phyloP scores from a whole-genome alignment of 2,113 vertebrate species.

The Pionites leucogaster region DNA sequence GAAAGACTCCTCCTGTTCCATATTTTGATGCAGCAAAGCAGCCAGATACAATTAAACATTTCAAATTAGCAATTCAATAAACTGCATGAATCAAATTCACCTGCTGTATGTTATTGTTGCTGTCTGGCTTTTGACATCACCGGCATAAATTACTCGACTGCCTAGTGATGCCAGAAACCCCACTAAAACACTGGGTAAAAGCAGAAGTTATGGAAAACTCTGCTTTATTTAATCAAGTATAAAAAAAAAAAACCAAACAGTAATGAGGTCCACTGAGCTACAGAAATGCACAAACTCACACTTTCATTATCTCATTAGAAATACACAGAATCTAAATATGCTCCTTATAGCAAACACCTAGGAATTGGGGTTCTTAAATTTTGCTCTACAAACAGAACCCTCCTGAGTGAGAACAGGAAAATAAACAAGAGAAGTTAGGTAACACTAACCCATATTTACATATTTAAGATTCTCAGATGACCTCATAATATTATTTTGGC shows the following conservation, averaged over 20 bases:
- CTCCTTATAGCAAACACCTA: not conserved
- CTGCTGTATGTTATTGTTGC: not conserved
- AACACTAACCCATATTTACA: not conserved
- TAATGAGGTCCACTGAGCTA: not conserved
- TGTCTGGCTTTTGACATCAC: not conserved
- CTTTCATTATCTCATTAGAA: not conserved
- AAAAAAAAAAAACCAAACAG: not conserved
- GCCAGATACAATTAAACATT: not conserved
- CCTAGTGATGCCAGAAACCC: not conserved
- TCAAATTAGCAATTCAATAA: not conserved
- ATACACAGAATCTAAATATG: not conserved
- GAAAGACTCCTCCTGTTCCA: not conserved
- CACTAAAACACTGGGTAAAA: not conserved
- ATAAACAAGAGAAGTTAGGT: not conserved
- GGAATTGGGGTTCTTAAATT: not conserved
- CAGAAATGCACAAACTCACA: not conserved
- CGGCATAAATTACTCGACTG: not conserved
- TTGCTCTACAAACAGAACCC: not conserved
- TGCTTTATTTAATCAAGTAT: not conserved
- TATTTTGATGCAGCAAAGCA: not conserved
- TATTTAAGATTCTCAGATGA: not conserved
- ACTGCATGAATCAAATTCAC: not conserved
- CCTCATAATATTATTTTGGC: not conserved
- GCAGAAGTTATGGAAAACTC: not conserved
- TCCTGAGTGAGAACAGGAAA: not conserved